phyloP scores from a whole-genome alignment of 2,888 invertebrate species.

The Plagodis pulveraria region DNA sequence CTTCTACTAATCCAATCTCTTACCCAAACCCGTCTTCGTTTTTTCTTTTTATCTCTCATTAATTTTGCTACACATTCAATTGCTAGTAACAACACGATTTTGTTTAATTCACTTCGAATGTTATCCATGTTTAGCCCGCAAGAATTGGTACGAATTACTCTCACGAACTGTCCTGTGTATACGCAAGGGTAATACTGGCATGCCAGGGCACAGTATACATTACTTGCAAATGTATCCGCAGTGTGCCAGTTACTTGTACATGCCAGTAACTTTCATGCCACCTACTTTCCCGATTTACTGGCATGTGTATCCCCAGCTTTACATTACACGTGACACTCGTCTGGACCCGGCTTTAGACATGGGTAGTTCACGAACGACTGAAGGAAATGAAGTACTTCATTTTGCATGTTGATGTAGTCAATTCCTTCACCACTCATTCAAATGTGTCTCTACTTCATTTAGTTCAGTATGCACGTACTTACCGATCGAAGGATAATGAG shows the following conservation, averaged over 20 bases:
- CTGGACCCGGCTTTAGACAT: no score
- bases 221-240: conserved; percentile 33
- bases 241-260: conserved; percentile 29
- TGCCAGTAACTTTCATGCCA: conserved; percentile 25
- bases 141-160: conserved; percentile 37
- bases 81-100: conserved; percentile 20
- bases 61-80: conserved; percentile 25
- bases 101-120: conserved; percentile 20
- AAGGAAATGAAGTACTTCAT: no score
- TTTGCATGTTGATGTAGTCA: no score
- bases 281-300: no score
- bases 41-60: conserved; percentile 27
- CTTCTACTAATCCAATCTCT: conserved; percentile 28
- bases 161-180: conserved; percentile 36
- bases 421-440: no score
- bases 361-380: no score
- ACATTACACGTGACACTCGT: no score
- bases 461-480: no score
- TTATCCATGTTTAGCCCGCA: conserved; percentile 17
- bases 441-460: no score
- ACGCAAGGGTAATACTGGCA: conserved; percentile 23
- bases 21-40: conserved; percentile 23
- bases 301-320: conserved; percentile 15
- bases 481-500: no score
- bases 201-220: conserved; percentile 24